phyloP scores from a whole-genome alignment of 2,113 vertebrate genomes.

The Uropsilus gracilis region DNA sequence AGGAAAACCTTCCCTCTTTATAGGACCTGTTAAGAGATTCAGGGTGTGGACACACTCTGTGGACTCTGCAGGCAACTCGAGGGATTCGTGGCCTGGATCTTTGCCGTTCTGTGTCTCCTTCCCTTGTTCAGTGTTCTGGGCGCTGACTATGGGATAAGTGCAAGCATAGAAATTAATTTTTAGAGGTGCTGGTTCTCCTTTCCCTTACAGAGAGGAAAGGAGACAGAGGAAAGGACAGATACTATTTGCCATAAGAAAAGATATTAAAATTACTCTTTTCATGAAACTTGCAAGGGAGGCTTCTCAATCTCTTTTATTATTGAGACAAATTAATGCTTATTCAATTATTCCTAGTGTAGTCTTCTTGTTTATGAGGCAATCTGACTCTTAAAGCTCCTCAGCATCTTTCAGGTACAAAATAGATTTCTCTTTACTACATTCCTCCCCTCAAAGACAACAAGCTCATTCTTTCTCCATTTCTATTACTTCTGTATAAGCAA shows the following conservation, averaged over 20 bases:
- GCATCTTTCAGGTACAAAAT: background rate
- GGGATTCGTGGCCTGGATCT: background rate
- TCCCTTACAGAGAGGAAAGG: background rate
- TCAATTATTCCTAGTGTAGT: background rate
- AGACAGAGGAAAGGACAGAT: no score
- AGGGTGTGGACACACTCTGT: background rate
- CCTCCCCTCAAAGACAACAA: background rate
- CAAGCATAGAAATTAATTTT: background rate
- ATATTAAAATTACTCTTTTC: background rate
- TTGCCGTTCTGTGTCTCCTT: background rate
- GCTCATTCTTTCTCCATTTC: background rate
- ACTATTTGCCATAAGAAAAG: background rate
- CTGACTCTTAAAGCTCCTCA: background rate
- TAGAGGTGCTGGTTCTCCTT: background rate
- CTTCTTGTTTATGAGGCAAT: background rate
- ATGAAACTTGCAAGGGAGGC: background rate
- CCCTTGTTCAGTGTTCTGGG: no score
- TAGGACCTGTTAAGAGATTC: background rate
- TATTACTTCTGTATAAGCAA: background rate
- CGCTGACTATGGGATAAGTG: background rate
- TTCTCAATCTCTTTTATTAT: background rate
- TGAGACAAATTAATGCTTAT: background rate
- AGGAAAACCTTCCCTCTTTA: background rate
- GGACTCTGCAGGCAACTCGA: background rate
- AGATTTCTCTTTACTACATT: background rate